Evolutionary conservation across 1,140 invertebrate genomes (phyloP).

Genomic region (Linepithema humile): DNA sequence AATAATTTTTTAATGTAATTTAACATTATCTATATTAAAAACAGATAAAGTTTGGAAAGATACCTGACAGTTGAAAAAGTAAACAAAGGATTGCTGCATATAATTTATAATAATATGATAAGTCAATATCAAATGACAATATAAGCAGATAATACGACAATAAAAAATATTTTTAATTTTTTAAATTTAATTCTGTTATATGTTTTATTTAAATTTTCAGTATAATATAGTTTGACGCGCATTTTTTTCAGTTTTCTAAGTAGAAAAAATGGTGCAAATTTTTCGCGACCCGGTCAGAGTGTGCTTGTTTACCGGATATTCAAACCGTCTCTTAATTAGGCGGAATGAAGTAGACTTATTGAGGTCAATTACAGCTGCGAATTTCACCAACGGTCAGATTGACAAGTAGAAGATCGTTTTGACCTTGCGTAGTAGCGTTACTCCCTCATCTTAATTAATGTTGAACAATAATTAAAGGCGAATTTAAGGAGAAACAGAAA

Average conservation of each 20-base stretch:
- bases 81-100: not conserved
- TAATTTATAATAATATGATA: conserved; percentile 11
- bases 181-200: not conserved
- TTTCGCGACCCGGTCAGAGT: not conserved
- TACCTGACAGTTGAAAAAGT: not conserved
- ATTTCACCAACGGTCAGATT: conserved; percentile 46
- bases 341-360: conserved; percentile 46
- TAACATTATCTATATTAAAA: not conserved
- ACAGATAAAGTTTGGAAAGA: not conserved
- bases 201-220: not conserved
- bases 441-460: conserved; percentile 26
- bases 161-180: conserved; percentile 14
- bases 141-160: not conserved
- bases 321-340: conserved; percentile 40
- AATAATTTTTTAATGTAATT: not conserved
- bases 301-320: conserved; percentile 46
- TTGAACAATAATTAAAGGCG: conserved; percentile 16
- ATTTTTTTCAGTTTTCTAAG: not conserved
- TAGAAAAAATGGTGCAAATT: not conserved
- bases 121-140: not conserved
- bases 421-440: conserved; percentile 29
- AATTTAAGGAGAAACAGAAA: conserved; percentile 1
- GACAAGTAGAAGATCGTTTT: conserved; percentile 46
- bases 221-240: not conserved
- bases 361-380: conserved; percentile 43